These are phyloP conservation scores for Leptogaster cylindrica DNA, from an alignment of 2,888 invertebrate species.

Conservation along the genomic window DNA sequence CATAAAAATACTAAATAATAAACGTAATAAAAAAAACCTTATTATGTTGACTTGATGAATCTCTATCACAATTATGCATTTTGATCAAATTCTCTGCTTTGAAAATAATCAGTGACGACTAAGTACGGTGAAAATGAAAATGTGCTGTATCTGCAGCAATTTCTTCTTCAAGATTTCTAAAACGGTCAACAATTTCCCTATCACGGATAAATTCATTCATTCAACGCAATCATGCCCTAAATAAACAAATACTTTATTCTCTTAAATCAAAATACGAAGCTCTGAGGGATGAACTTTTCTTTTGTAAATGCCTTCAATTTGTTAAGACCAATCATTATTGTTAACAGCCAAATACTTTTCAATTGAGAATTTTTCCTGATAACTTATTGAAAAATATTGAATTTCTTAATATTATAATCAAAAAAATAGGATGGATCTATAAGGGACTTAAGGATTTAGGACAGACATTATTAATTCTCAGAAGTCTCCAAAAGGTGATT, in stretches of 20 bases:
- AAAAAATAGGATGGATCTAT: background rate
- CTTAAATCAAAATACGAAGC: background rate
- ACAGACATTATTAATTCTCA: constrained; percentile 30
- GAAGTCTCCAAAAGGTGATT: constrained; percentile 43
- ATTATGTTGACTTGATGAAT: constrained; percentile 2
- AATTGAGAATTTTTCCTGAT: too few relatives aligned
- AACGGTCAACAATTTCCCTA: background rate
- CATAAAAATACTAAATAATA: constrained; percentile 17
- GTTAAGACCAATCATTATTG: too few relatives aligned
- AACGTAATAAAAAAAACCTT: background rate
- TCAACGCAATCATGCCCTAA: constrained; percentile 31
- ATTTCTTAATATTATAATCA: background rate
- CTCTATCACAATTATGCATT: constrained; percentile 26
- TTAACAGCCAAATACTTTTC: too few relatives aligned
- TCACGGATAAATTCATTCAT: constrained; percentile 20
- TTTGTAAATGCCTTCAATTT: background rate
- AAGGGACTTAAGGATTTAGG: constrained; percentile 7
- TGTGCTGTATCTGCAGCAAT: constrained; percentile 1
- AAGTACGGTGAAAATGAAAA: constrained; percentile 24
- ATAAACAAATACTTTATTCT: constrained; percentile 18
- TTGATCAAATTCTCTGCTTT: constrained; percentile 16
- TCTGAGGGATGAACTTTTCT: constrained; percentile 13
- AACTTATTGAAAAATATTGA: background rate
- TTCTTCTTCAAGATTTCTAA: constrained; percentile 1
- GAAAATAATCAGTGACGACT: constrained; percentile 18